Evolutionary conservation across 2,888 invertebrate genomes (phyloP), one percentile per base, ranked within the genome.

Genomic region (Drosophila meridiana): DNA sequence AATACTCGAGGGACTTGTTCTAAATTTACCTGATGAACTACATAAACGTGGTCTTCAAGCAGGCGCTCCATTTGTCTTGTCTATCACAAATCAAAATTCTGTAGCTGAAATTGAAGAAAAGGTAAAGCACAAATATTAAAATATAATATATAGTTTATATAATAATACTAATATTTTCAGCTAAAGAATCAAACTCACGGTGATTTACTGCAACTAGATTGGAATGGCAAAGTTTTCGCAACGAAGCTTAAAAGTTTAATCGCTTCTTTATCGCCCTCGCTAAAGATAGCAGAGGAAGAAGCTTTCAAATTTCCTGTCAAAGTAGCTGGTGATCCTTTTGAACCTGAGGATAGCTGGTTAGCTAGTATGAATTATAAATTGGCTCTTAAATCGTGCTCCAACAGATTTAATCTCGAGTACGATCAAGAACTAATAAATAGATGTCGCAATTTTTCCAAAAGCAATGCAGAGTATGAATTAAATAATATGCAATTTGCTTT

Each of bases 251-350:
- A 58, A 9, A 14, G 38, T 5, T 47, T 68, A 14, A 59, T 59
- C 6, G 28, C n/a, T 9, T 67, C 34, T 2, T 47, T 73, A 5
- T n/a, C 20, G 0, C 28, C 8, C 3, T 30, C 48, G 11, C 20
- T 26, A 11, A 2, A 20, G 36, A 4, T 32, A 13, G 4, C 4
- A 8, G 36, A n/a, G 3, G 11, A 34, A n/a, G 9, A 20, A 13
- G 40, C 68, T 26, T 68, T 36, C 30, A 52, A 62, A 68, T 62
- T 58, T 59, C 75, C 75, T 2, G 59, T 32, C 20, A 73, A 73
- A 45, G 30, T 20, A 4, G 63, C 63, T 8, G 76, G 69, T 3
- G 62, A 74, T 56, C 9, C 50, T 0, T 36, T 63, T 13, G 43
- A n/a, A 8, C 20, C 20, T 14, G 63, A 59, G 9, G 76, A 60